phyloP scores from a whole-genome alignment of 2,113 vertebrate species.

The Hypocryptadius cinnamomeus region DNA sequence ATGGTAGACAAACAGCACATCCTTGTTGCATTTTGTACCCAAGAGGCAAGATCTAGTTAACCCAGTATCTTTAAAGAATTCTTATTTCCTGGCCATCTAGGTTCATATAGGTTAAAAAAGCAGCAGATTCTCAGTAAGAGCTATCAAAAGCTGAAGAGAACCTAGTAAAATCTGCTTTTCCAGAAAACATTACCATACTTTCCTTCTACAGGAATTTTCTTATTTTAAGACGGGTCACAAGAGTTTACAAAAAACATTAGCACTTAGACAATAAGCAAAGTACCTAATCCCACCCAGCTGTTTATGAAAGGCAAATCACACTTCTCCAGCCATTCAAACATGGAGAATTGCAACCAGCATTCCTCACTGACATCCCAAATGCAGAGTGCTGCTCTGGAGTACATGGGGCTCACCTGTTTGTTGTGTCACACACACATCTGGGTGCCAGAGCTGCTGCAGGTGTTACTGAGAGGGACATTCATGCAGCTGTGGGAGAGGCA shows the following conservation, averaged over 20 bases:
- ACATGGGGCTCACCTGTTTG: not conserved
- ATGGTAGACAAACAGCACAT: not conserved
- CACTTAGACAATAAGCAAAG: not conserved
- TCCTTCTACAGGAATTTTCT: not conserved
- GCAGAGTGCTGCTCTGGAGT: not conserved
- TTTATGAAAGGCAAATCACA: not conserved
- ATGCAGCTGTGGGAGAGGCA: not conserved
- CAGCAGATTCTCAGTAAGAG: not conserved
- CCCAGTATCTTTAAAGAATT: not conserved
- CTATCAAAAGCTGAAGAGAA: not conserved
- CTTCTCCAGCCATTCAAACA: not conserved
- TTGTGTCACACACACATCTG: not conserved
- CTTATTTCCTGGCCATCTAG: not conserved
- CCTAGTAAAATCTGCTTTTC: not conserved
- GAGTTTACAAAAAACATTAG: not conserved
- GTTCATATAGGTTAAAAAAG: not conserved
- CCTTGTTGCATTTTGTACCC: not conserved
- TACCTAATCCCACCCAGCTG: not conserved
- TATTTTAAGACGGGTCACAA: not conserved
- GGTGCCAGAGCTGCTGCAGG: not conserved
- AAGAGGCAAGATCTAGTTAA: not conserved
- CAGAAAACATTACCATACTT: not conserved
- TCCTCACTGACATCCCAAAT: not conserved
- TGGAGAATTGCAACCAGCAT: not conserved
- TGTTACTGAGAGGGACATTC: not conserved